Percentiles rank a stretch among this genome's conserved stretches.
Evolutionary conservation across 2,888 invertebrate species (phyloP).

Genomic region (Lasioglossum lativentre): DNA sequence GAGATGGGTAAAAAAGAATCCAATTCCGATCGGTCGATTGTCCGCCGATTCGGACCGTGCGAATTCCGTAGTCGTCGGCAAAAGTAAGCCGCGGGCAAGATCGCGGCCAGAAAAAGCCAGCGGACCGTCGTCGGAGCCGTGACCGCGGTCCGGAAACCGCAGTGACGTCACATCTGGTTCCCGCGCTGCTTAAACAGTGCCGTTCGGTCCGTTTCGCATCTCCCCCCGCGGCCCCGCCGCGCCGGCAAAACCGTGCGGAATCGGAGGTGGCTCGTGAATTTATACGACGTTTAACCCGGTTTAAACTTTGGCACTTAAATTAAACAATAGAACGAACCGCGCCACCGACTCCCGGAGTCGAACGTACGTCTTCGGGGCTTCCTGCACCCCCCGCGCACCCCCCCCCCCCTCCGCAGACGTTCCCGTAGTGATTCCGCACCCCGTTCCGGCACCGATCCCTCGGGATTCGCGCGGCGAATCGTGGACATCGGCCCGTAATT

Average conservation of each 20-base stretch:
- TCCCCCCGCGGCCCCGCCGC: conserved; percentile 3
- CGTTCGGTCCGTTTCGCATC: conserved; percentile 48
- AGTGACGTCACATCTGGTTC: conserved; percentile 69
- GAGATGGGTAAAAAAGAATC: neutral
- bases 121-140: conserved; percentile 30
- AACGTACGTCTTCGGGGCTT: conserved; percentile 76
- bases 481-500: too few species aligned
- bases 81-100: conserved; percentile 4
- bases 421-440: conserved; percentile 36
- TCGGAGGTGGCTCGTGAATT: conserved; percentile 73
- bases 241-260: conserved; percentile 18
- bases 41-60: neutral
- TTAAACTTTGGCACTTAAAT: conserved; percentile 83
- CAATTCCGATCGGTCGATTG: neutral
- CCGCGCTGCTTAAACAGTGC: conserved; percentile 67
- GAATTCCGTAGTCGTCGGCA: conserved; percentile 23
- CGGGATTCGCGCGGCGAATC: neutral
- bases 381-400: conserved; percentile 49
- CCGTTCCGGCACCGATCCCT: conserved; percentile 26
- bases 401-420: neutral
- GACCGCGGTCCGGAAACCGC: conserved; percentile 61
- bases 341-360: conserved; percentile 65
- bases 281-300: conserved; percentile 81
- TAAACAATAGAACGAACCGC: conserved; percentile 82
- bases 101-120: conserved; percentile 33